Base-by-base conservation (phyloP, 2,797 vertebrate species). In the Thalassophryne amazonica region DNA sequence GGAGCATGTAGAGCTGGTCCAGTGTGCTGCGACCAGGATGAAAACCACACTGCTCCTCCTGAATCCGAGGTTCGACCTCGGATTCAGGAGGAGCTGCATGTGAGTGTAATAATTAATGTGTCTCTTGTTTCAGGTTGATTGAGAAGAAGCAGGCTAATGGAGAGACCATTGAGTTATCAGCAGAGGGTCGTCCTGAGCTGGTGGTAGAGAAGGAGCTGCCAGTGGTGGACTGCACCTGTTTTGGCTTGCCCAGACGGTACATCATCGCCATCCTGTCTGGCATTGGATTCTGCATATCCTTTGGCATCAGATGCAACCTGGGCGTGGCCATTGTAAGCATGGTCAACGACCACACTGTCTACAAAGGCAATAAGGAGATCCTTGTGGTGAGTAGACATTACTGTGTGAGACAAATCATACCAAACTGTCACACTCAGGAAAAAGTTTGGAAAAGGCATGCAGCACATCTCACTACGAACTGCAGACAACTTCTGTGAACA, bases 311-410 rank as follows among this genome's bases (percentile, higher is more conserved):
- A 53, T 98, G 95, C 78, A 98, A 98, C 84, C 86, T 96, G 73
- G 95, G 94, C 0, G 94, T 97, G 69, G 95, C 95, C 75, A 95
- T 96, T 2, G 95, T 96, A 10, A 96, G 94, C 88, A 97, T 97
- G 95, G 95, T 98, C 80, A 97, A 95, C 41, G 94, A 95, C 69
- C 94, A 94, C 68, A 95, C 94, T 0, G 91, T 94, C 49, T 93
- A 86, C 60, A 89, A 77, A 35, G 92, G 93, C 42, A 91, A 93
- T 73, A 93, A 94, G 73, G 85, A 93, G 45, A 80, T 93, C 16
- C 85, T 95, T 29, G 91, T 93, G 94, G 94, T 96, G 69, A 86
- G 86, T 59, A 12, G 12, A n/a, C n/a, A n/a, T n/a, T n/a, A n/a
- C n/a, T n/a, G n/a, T n/a, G n/a, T n/a, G n/a, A n/a, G n/a, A n/a